Base-by-base conservation (phyloP, 2,888 invertebrate genomes). In the Caenorhabditis doughertyi region DNA sequence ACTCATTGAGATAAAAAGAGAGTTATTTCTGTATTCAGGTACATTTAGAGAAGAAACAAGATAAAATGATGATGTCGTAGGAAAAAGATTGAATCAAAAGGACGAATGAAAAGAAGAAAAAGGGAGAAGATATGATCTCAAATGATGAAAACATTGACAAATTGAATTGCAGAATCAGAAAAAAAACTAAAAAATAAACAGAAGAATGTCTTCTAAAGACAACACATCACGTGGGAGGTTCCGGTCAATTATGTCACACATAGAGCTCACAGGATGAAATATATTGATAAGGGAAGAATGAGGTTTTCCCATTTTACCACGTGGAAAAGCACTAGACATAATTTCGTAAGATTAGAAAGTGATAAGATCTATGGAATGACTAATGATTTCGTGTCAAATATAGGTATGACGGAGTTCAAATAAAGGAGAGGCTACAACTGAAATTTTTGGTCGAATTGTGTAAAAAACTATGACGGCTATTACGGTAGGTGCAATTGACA, bases 1-100 rank as follows among this genome's bases (percentile, higher is more conserved):
- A 64, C 64, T 64, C 64, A 64, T 60, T 42, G 42, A 60, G 60
- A 64, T 47, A 39, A 47, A 42, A 64, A 49, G 32, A 42, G 64
- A 64, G 64, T 64, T 64, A 64, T 64, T 64, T 64, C 64, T 47
- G 64, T 64, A 35, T 21, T 39, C 21, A 32, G 16, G 44, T 42
- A 60, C 27, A 42, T 18, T 39, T 47, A 42, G 42, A 25, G n/a
- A 27, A 60, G 13, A n/a, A 21, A 16, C 21, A 35, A 27, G n/a
- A 44, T 44, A 7, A 49, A 64, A 39, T 13, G 32, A 32, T 32
- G 62, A 47, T 44, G 62, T 62, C 47, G 47, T 44, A 29, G 49
- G 25, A 47, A 32, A 42, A 44, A 11, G 13, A 42, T 8, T 44
- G 29, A 16, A 27, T 21, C 9, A 62, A 27, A 62, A 42, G 16